Evolutionary conservation across 2,888 invertebrate genomes (phyloP), one percentile per base, ranked within the genome.

Genomic region (Adineta ricciae): DNA sequence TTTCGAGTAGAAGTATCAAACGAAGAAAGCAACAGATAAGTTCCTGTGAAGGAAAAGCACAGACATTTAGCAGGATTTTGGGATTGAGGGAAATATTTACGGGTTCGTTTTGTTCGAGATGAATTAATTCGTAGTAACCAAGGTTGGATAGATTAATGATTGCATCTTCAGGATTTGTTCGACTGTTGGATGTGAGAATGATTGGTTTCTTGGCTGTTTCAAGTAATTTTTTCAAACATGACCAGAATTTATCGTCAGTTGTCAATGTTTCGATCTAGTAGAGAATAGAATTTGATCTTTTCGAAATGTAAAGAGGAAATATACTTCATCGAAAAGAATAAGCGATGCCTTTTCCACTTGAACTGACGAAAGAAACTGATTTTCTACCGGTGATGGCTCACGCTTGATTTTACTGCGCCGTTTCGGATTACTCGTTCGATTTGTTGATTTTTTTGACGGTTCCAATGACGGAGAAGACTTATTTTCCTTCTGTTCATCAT

Each of bases 181-280:
- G 3, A 78, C 41, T 78, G 41, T 78, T 78, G 24, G 78, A 78
- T 38, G 78, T 78, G 7, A 78, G 41, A 8, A 78, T 41, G n/a
- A 78, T 78, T 24, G 78, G 78, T 41, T 78, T 78, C 41, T 41
- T 78, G 41, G 78, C 78, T 21, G 38, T 78, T 41, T 41, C 41
- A 14, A 78, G 38, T 78, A 78, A 78, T 41, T 78, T 78, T 41
- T 78, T 78, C 14, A 78, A 78, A 78, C 41, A 78, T 41, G 78
- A 78, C 78, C 78, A 78, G 41, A 78, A 78, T 14, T 78, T 78
- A 78, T 78, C 78, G 14, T 78, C 78, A 2, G n/a, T 38, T 41
- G 78, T 78, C 41, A 78, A 41, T 78, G 78, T 41, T 78, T 78
- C 78, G 14, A 78, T 78, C 78, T 78, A 78, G 24, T 1, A 2